These are phyloP conservation scores for Creontiades dilutus DNA, from an alignment of 2,888 invertebrate genomes.

Conservation along the genomic window DNA sequence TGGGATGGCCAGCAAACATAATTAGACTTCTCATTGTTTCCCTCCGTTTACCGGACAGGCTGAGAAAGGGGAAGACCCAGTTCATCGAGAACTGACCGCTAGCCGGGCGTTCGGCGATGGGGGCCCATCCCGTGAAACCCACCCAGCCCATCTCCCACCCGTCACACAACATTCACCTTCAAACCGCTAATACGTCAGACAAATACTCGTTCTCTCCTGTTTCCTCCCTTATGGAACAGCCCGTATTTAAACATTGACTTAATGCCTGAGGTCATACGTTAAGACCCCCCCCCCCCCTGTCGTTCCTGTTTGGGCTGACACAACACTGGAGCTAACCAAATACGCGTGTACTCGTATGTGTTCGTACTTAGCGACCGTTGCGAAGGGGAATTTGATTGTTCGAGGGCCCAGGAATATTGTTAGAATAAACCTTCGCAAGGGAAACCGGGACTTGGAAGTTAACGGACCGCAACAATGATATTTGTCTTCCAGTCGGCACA, in stretches of 20 bases:
- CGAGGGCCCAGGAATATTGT: constrained; percentile 37
- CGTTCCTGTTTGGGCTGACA: constrained; percentile 11
- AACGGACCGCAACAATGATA: not conserved
- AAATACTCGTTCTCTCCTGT: constrained; percentile 61
- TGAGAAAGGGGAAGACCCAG: not conserved
- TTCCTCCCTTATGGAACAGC: constrained; percentile 53
- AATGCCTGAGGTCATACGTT: constrained; percentile 62
- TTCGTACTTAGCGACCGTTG: constrained; percentile 25
- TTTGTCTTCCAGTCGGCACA: constrained; percentile 6
- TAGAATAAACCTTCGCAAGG: constrained; percentile 46
- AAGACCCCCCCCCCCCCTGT: constrained; percentile 20
- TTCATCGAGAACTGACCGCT: constrained; percentile 23
- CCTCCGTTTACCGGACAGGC: not conserved
- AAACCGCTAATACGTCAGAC: constrained; percentile 60
- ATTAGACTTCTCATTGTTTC: constrained; percentile 59
- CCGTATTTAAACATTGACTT: constrained; percentile 69
- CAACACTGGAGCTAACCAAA: constrained; percentile 51
- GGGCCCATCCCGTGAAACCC: not conserved
- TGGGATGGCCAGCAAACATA: constrained; percentile 51
- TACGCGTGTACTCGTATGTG: constrained; percentile 18
- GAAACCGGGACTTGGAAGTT: not conserved
- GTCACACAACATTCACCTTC: not conserved
- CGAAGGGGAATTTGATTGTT: constrained; percentile 22
- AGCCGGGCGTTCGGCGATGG: not conserved
- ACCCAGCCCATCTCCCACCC: not conserved